Percentiles rank a stretch among this genome's conserved stretches.
phyloP scores from a whole-genome alignment of 2,797 vertebrate species.

The Pseudomugil gertrudae region DNA sequence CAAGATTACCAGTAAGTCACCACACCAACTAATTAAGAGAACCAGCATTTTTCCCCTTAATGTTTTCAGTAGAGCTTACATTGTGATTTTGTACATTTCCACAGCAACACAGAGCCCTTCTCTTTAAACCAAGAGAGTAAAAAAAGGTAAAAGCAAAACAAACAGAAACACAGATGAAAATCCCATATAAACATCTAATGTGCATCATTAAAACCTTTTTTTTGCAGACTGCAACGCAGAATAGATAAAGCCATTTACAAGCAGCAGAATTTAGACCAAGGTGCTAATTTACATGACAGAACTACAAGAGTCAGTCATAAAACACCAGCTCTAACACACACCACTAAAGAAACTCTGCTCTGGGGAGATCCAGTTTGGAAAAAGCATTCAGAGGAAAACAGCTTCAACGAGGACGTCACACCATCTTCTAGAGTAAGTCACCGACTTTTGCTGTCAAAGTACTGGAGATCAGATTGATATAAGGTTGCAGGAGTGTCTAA shows the following conservation, averaged over 20 bases:
- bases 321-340: slow-evolving; percentile 21
- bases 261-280: slow-evolving; percentile 33
- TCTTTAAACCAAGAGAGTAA: slow-evolving; percentile 38
- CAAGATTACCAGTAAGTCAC: slow-evolving; percentile 51
- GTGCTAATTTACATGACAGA: slow-evolving; percentile 26
- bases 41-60: neutral
- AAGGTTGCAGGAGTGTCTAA: slow-evolving; percentile 5
- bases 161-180: neutral
- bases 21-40: neutral
- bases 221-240: slow-evolving; percentile 52
- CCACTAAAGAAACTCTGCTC: neutral
- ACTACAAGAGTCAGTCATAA: slow-evolving; percentile 18
- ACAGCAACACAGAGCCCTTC: slow-evolving; percentile 19
- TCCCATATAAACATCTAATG: neutral
- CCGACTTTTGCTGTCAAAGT: neutral
- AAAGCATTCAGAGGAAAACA: neutral
- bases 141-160: slow-evolving; percentile 41
- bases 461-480: neutral
- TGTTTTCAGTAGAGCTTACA: neutral
- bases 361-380: slow-evolving; percentile 16
- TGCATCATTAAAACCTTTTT: neutral
- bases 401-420: slow-evolving; percentile 27
- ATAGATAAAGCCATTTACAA: slow-evolving; percentile 35
- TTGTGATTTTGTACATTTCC: slow-evolving; percentile 13
- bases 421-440: slow-evolving; percentile 59